Conservation (phyloP, 2,888 invertebrate species). For the Chorisops tibialis region DNA sequence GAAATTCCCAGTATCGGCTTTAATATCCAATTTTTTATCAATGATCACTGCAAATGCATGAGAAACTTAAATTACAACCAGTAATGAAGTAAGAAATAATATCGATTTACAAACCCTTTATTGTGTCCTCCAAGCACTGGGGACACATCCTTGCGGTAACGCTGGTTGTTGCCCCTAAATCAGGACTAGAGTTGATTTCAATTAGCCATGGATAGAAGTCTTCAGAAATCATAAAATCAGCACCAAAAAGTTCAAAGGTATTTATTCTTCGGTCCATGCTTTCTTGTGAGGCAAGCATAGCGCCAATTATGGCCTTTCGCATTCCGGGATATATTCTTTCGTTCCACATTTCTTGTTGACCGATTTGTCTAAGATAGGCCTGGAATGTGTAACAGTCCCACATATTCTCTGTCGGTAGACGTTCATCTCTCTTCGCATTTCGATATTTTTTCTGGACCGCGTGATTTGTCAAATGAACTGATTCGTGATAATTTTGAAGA, state of each 20-base stretch:
- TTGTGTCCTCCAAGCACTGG: slow-evolving; percentile 82
- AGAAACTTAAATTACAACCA: not conserved
- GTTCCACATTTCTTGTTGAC: slow-evolving; percentile 76
- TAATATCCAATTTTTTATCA: slow-evolving; percentile 67
- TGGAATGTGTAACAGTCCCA: slow-evolving; percentile 87
- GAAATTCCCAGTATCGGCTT: slow-evolving; percentile 76
- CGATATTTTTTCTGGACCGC: slow-evolving; percentile 87
- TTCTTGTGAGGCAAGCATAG: slow-evolving; percentile 83
- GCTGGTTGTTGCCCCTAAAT: slow-evolving; percentile 85
- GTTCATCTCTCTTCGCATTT: slow-evolving; percentile 68
- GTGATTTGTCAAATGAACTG: slow-evolving; percentile 89
- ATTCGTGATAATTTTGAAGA: slow-evolving; percentile 84
- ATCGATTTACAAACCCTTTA: slow-evolving; percentile 69
- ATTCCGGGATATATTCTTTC: slow-evolving; percentile 85
- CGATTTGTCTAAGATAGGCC: slow-evolving; percentile 62
- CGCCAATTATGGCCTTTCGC: slow-evolving; percentile 70
- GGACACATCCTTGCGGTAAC: slow-evolving; percentile 84
- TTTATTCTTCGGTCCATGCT: slow-evolving; percentile 74
- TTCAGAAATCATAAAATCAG: slow-evolving; percentile 91
- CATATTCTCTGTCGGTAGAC: slow-evolving; percentile 88
- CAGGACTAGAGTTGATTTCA: slow-evolving; percentile 92
- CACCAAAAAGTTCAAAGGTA: slow-evolving; percentile 91
- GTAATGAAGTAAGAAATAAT: not conserved
- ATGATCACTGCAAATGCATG: slow-evolving; percentile 64
- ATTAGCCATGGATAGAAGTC: slow-evolving; percentile 88